Base-by-base conservation (phyloP, 2,113 vertebrate genomes). In the Catharus minimus region DNA sequence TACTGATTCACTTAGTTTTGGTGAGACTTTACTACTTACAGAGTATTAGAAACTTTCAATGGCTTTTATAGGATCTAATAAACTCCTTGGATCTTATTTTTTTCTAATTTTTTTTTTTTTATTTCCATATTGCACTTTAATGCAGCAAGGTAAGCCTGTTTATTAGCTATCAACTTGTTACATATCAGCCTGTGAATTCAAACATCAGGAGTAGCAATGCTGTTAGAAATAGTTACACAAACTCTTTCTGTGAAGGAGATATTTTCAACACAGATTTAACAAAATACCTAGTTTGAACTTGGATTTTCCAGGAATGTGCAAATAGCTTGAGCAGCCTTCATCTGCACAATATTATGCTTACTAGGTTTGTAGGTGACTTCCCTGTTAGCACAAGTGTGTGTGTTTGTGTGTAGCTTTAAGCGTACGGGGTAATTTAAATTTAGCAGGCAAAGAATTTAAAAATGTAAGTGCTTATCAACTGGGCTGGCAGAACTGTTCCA, bases 401-500 rank as follows among this genome's bases (percentile, higher is more conserved):
- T 41, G 11, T 41, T 17, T 28, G 21, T 36, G 21, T 38, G n/a
- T 38, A 83, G 27, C 52, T 93, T 92, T 93, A 90, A 93, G 50
- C 44, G 5, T 28, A 56, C 46, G 27, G 39, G 33, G 44, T 75
- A 90, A 92, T 96, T 90, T 83, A 93, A 95, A 93, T 96, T 90
- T 81, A 93, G 18, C 62, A 92, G 67, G 69, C 72, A 80, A 92
- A 60, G 64, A 82, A 90, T 87, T 95, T 36, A 6, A 95, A 96
- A 92, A 86, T 69, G n/a, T n/a, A 83, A 92, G 80, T 88, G 76
- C 67, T 88, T 95, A 47, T 94, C 68, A 88, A 2, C 65, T 6
- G 5, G 65, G 50, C 82, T 92, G 84, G 89, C 95, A 95, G 86
- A 93, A 81, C 26, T 94, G 23, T 68, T 95, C 78, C 64, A 88